phyloP scores from a whole-genome alignment of 2,888 invertebrate species.

The Himalopsyche tibetana region DNA sequence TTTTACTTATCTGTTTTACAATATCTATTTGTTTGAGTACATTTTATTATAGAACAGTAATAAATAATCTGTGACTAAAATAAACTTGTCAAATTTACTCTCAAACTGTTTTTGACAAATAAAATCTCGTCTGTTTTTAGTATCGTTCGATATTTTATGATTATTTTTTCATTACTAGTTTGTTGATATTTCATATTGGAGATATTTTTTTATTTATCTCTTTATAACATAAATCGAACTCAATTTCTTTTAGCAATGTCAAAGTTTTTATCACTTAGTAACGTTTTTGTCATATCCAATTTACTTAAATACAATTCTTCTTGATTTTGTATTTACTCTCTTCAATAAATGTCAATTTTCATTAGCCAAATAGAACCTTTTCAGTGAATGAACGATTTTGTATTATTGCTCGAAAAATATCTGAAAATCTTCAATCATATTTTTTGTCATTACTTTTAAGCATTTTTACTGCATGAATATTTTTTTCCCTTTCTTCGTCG shows the following conservation, averaged over 20 bases:
- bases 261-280: conserved; percentile 23
- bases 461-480: no score
- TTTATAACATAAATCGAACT: neutral
- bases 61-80: no score
- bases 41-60: no score
- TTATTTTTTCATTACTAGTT: neutral
- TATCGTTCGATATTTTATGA: neutral
- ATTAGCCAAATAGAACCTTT: neutral
- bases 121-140: neutral
- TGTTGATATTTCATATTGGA: neutral
- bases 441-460: no score
- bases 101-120: neutral
- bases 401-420: neutral
- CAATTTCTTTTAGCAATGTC: neutral
- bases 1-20: no score
- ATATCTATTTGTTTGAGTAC: no score
- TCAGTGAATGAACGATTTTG: neutral
- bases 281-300: conserved; percentile 9
- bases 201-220: neutral
- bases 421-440: neutral
- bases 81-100: neutral
- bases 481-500: no score
- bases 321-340: neutral
- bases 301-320: neutral
- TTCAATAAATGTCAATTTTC: conserved; percentile 16